Percentiles rank a stretch among this genome's conserved stretches.
Evolutionary conservation across 2,797 vertebrate genomes (phyloP).

Genomic region (Leontocebus nigricollis): DNA sequence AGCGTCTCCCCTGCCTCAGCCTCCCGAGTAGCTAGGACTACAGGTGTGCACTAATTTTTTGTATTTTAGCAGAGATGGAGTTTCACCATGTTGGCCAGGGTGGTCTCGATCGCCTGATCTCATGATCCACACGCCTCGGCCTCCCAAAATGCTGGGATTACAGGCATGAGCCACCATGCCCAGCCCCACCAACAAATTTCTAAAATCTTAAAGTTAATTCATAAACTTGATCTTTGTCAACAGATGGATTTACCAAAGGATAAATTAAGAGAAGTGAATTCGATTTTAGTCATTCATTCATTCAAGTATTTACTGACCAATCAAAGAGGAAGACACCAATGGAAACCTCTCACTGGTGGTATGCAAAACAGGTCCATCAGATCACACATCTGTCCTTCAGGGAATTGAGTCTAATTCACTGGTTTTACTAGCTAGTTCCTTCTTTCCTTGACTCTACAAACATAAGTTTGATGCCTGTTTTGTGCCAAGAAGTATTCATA

Average conservation of each 20-base stretch:
- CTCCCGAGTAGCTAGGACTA: too few relatives aligned
- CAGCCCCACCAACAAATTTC: too few relatives aligned
- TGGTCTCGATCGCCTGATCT: too few relatives aligned
- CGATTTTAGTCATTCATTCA: neutral
- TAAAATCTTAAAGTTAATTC: conserved; percentile 13
- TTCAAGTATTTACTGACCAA: neutral
- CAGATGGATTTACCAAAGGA: neutral
- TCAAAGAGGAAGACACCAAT: neutral
- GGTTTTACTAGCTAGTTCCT: neutral
- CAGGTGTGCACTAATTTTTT: too few relatives aligned
- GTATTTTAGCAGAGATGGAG: too few relatives aligned
- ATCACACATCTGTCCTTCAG: neutral
- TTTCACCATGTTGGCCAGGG: too few relatives aligned
- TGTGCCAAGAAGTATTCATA: conserved; percentile 59
- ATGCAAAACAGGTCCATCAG: neutral
- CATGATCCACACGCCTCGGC: too few relatives aligned
- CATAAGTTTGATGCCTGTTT: conserved; percentile 30
- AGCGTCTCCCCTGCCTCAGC: too few relatives aligned
- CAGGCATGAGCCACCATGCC: too few relatives aligned
- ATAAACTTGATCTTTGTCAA: neutral
- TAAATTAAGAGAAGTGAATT: conserved; percentile 7
- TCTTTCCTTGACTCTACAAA: conserved; percentile 25
- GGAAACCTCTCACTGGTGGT: neutral
- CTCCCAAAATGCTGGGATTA: too few relatives aligned
- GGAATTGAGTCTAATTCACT: neutral